A percentile compares a stretch with the other conserved stretches of the same genome.
Evolutionary conservation across 2,113 vertebrate species (phyloP).

Genomic region (Meleagris gallopavo): DNA sequence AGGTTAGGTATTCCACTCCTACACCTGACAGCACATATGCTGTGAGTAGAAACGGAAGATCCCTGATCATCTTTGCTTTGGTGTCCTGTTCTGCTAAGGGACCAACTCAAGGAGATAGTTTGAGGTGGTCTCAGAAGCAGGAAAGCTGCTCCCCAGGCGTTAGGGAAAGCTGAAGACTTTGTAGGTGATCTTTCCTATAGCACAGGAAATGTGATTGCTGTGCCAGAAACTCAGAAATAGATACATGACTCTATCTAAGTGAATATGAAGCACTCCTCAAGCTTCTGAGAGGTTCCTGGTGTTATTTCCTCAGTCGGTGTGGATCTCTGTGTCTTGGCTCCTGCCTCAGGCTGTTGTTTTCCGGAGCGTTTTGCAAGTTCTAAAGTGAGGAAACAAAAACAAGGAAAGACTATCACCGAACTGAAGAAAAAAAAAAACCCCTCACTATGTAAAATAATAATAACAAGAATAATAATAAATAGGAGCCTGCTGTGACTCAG

Average conservation of each 20-base stretch:
- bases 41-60: neutral
- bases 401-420: neutral
- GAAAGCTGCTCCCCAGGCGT: neutral
- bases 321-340: neutral
- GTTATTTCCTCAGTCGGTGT: neutral
- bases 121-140: neutral
- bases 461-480: fast-evolving
- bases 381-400: neutral
- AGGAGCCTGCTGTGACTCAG: fast-evolving
- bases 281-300: neutral
- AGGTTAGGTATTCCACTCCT: neutral
- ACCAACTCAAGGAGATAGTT: neutral
- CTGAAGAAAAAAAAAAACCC: neutral
- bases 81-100: neutral
- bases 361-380: neutral
- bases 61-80: fast-evolving
- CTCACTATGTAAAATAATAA: neutral
- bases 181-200: neutral
- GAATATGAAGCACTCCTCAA: neutral
- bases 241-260: fast-evolving
- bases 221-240: neutral
- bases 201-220: neutral
- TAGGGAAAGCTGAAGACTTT: neutral
- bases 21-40: too few relatives aligned
- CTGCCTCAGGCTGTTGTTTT: neutral